These are phyloP conservation scores for Chloromyia formosa DNA, from an alignment of 2,888 invertebrate species.

Conservation along the genomic window DNA sequence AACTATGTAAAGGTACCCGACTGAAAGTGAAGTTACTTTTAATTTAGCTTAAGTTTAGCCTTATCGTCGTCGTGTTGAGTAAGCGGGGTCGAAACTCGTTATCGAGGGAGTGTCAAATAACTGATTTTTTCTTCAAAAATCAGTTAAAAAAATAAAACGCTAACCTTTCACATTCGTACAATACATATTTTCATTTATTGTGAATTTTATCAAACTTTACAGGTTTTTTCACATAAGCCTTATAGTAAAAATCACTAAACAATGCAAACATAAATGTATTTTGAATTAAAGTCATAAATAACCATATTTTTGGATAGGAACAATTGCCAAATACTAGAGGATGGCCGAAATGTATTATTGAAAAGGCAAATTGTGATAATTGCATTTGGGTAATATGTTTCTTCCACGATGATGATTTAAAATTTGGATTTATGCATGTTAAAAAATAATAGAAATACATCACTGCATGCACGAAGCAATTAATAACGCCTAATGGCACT, in stretches of 20 bases:
- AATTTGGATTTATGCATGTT: conserved; percentile 77
- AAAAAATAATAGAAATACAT: conserved; percentile 87
- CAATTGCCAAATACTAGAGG: conserved; percentile 67
- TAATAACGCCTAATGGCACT: conserved; percentile 72
- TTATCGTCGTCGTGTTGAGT: no score
- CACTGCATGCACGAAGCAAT: conserved; percentile 78
- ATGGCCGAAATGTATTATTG: conserved; percentile 68
- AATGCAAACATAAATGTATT: conserved; percentile 73
- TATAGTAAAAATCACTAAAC: conserved; percentile 75
- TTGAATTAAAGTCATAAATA: conserved; percentile 70
- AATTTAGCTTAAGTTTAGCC: no score
- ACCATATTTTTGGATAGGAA: conserved; percentile 68
- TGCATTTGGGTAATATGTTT: conserved; percentile 86
- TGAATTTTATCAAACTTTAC: no score
- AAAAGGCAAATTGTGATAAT: conserved; percentile 75
- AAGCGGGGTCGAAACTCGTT: no score
- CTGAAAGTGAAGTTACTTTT: no score
- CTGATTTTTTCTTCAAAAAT: no score
- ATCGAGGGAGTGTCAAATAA: no score
- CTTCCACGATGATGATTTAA: conserved; percentile 80
- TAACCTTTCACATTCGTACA: no score
- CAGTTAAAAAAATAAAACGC: no score
- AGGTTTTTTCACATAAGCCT: conserved; percentile 66
- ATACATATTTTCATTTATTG: no score
- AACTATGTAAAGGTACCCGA: no score